phyloP scores from a whole-genome alignment of 1,140 invertebrate species.

The Tyrophagus putrescentiae region DNA sequence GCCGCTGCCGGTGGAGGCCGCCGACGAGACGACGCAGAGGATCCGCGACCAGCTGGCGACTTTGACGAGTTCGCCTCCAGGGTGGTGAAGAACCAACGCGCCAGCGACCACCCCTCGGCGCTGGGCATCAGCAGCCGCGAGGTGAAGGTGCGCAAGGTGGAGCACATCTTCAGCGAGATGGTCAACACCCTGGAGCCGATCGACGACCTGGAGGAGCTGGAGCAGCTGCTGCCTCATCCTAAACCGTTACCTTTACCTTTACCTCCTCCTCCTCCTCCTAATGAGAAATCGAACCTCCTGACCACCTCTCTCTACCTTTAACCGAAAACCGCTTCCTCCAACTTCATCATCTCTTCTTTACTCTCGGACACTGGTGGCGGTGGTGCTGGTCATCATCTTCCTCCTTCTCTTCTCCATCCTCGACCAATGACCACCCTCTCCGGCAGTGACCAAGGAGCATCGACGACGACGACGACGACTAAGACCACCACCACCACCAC shows the following conservation, averaged over 20 bases:
- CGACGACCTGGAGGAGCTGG: slow-evolving; percentile 17
- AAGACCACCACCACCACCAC: too few species aligned
- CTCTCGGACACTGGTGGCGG: too few species aligned
- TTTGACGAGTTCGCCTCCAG: slow-evolving; percentile 34
- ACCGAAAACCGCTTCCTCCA: too few species aligned
- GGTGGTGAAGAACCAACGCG: slow-evolving; percentile 44
- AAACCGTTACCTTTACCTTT: slow-evolving; percentile 2
- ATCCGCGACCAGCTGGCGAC: slow-evolving; percentile 56
- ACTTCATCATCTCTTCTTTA: too few species aligned
- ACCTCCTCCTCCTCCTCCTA: slow-evolving; percentile 13
- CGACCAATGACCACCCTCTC: too few species aligned
- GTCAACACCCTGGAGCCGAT: slow-evolving; percentile 18
- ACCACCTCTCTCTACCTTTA: too few species aligned
- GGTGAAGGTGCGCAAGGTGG: slow-evolving; percentile 17
- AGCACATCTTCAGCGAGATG: slow-evolving; percentile 24
- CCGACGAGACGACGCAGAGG: slow-evolving; percentile 54
- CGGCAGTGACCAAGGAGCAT: too few species aligned
- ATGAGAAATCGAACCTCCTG: too few species aligned
- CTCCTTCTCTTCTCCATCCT: too few species aligned
- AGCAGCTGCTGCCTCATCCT: slow-evolving; percentile 11
- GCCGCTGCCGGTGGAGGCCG: too few species aligned
- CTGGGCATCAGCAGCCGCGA: slow-evolving; percentile 42
- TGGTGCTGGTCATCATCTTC: too few species aligned
- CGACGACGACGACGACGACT: too few species aligned
- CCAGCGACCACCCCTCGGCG: slow-evolving; percentile 47